A percentile compares a stretch with the other conserved stretches of the same genome.
Evolutionary conservation across 2,888 invertebrate species (phyloP).

Genomic region (Nemoura dubitans): DNA sequence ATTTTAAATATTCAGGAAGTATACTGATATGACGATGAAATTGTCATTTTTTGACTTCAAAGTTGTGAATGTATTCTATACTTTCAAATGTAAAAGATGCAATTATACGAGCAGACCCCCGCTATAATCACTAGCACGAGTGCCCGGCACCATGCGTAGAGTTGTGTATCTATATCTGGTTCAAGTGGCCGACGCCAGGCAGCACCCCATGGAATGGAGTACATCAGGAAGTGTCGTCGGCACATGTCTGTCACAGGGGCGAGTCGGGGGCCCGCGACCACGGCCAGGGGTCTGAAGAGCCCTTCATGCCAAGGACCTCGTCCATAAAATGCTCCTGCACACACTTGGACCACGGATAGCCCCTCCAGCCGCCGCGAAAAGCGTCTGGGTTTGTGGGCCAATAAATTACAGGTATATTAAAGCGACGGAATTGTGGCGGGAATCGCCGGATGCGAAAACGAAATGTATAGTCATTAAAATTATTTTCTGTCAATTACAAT

Average conservation of each 20-base stretch:
- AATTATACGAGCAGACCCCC: too few species aligned
- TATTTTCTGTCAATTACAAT: too few species aligned
- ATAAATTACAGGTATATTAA: not conserved
- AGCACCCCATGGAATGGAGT: not conserved
- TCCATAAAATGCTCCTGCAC: slow-evolving; percentile 17
- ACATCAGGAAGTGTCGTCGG: slow-evolving; percentile 26
- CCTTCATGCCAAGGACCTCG: slow-evolving; percentile 25
- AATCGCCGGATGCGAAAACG: too few species aligned
- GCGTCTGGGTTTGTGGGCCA: not conserved
- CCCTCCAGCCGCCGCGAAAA: not conserved
- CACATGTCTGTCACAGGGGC: slow-evolving; percentile 32
- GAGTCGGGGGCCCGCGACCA: not conserved
- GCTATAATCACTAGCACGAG: too few species aligned
- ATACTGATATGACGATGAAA: not conserved
- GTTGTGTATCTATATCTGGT: too few species aligned
- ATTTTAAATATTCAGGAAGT: not conserved
- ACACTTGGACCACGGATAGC: slow-evolving; percentile 34
- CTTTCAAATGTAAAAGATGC: too few species aligned
- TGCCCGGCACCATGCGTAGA: too few species aligned
- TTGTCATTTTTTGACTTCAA: not conserved
- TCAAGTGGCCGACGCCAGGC: too few species aligned
- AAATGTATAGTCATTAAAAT: too few species aligned
- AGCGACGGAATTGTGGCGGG: too few species aligned
- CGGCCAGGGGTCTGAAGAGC: slow-evolving; percentile 18
- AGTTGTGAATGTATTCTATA: too few species aligned